Evolutionary conservation across 2,888 invertebrate species (phyloP).

Genomic region (Platycnemis pennipes): DNA sequence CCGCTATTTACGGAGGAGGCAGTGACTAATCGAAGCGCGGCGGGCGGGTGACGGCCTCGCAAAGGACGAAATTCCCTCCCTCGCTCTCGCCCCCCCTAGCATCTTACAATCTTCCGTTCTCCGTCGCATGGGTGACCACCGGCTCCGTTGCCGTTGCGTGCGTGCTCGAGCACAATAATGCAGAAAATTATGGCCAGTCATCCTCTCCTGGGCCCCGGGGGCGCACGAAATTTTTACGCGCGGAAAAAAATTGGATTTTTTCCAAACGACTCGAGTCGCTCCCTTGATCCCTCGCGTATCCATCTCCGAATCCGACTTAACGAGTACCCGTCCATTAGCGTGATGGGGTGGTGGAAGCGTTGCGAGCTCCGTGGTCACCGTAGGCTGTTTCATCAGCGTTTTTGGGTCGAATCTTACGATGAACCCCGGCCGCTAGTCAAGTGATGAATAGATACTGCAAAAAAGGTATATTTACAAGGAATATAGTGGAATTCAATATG

Average conservation of each 20-base stretch:
- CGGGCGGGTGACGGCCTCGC: not conserved
- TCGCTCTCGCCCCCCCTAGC: not conserved
- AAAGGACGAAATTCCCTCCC: not conserved
- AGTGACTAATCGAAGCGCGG: constrained; percentile 7
- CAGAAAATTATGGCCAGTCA: constrained; percentile 12
- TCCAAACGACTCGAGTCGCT: not conserved
- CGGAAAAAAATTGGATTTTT: not conserved
- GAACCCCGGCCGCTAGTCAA: no score
- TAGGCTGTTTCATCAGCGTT: no score
- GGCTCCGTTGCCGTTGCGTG: not conserved
- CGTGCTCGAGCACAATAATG: not conserved
- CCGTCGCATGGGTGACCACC: not conserved
- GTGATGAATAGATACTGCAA: no score
- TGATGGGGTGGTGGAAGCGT: no score
- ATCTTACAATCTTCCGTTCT: not conserved
- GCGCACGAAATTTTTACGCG: not conserved
- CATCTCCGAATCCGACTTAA: no score
- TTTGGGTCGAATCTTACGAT: no score
- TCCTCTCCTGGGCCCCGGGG: not conserved
- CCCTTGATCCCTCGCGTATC: not conserved
- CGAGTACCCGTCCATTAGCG: no score
- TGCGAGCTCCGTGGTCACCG: no score
- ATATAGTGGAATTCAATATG: no score
- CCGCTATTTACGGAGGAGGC: constrained; percentile 37
- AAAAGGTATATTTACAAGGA: no score